Conservation (phyloP, 2,113 vertebrate genomes). For the Felis catus region F.catus_Fca126_mat1.0 CM031421.1:92495001-92495500, state of each 20-base stretch:
- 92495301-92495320: neutral
- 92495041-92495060: neutral
- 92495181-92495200: neutral
- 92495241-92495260: neutral
- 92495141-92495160: neutral
- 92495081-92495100: neutral
- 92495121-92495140: neutral
- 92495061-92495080: neutral
- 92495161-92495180: neutral
- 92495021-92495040: neutral
- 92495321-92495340: neutral
- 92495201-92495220: neutral
- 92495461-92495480: neutral
- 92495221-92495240: neutral
- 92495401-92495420: neutral
- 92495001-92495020: neutral
- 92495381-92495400: neutral
- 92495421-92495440: fast-evolving
- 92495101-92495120: neutral
- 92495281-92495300: neutral
- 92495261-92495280: neutral
- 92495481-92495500: neutral
- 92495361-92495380: neutral
- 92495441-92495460: neutral
- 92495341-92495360: neutral